Conservation (phyloP, 2,113 vertebrate genomes). For the Oreocharis arfaki region DNA sequence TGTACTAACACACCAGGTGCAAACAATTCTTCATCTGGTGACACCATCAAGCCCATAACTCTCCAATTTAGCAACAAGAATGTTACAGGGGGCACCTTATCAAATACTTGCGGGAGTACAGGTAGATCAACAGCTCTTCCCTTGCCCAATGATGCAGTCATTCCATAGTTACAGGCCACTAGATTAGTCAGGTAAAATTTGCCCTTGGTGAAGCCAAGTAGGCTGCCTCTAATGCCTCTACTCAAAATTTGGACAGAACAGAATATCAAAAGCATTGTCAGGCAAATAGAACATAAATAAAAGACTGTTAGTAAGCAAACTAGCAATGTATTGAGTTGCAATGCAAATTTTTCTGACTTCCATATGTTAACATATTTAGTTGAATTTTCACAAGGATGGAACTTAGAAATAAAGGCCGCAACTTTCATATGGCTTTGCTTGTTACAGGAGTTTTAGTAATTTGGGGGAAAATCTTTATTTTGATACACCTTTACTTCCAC, state of each 20-base stretch:
- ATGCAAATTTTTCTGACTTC: neutral
- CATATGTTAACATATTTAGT: neutral
- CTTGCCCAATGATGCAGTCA: neutral
- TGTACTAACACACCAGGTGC: neutral
- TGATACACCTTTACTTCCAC: neutral
- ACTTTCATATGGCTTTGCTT: neutral
- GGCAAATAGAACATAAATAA: neutral
- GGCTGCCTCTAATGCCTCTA: neutral
- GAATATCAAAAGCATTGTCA: neutral
- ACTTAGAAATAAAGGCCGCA: neutral
- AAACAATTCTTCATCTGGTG: neutral
- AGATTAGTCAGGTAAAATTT: neutral
- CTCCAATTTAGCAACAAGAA: neutral
- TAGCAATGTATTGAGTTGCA: neutral
- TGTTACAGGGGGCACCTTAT: accelerated
- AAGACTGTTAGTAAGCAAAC: neutral
- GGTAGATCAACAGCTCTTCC: neutral
- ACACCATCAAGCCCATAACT: neutral
- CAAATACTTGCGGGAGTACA: neutral
- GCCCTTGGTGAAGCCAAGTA: neutral
- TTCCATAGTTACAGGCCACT: neutral
- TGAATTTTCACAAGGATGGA: neutral
- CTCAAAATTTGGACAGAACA: neutral
- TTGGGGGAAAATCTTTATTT: neutral
- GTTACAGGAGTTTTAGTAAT: neutral